A percentile compares a stretch with the other conserved stretches of the same genome.
Evolutionary conservation across 2,888 invertebrate species (phyloP).

Genomic region (Spilosoma lubricipeda): DNA sequence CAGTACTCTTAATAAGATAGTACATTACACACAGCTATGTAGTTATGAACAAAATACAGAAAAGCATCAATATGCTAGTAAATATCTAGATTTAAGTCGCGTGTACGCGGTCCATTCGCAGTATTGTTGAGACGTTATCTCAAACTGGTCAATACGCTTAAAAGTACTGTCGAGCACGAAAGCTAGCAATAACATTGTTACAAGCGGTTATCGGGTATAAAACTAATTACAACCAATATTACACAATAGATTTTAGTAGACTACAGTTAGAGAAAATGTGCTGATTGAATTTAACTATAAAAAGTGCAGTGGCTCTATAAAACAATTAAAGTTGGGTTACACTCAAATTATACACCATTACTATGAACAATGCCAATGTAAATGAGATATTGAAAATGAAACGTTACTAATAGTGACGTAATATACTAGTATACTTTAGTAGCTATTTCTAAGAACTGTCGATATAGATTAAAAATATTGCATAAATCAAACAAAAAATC

Average conservation of each 20-base stretch:
- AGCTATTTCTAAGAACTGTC: too few species aligned
- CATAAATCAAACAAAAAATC: too few species aligned
- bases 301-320: neutral
- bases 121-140: constrained; percentile 55
- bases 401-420: neutral
- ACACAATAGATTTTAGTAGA: neutral
- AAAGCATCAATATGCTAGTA: constrained; percentile 47
- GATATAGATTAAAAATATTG: neutral
- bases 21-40: neutral
- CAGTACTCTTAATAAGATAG: too few species aligned
- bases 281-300: neutral
- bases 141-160: constrained; percentile 24
- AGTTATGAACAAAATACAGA: constrained; percentile 49
- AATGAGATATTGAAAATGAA: neutral
- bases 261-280: neutral
- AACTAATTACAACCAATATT: neutral
- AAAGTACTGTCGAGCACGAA: constrained; percentile 10
- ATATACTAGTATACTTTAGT: too few species aligned
- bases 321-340: neutral
- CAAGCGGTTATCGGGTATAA: neutral
- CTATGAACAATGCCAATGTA: neutral
- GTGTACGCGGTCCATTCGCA: constrained; percentile 69
- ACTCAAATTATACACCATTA: neutral
- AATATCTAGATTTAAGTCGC: constrained; percentile 61
- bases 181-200: constrained; percentile 2